Evolutionary conservation across 2,113 vertebrate species (phyloP).

Genomic region (Sapajus apella): DNA sequence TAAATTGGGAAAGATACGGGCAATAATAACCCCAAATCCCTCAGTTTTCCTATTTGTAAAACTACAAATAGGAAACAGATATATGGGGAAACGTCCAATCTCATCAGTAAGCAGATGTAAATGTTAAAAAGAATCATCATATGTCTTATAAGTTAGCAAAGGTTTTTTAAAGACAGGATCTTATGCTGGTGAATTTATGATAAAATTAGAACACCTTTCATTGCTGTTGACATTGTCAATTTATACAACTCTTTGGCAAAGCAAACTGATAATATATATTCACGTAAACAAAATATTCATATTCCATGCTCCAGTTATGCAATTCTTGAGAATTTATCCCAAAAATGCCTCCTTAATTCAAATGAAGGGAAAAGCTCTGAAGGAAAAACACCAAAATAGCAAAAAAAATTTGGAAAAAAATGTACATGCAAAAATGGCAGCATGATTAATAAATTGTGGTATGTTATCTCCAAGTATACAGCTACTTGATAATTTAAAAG

Average conservation of each 20-base stretch:
- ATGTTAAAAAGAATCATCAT: neutral
- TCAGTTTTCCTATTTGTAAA: neutral
- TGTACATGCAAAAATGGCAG: too few relatives aligned
- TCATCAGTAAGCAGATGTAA: neutral
- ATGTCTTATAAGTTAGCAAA: neutral
- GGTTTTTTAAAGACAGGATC: neutral
- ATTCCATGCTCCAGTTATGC: neutral
- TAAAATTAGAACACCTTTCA: neutral
- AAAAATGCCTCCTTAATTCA: neutral
- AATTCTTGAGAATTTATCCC: neutral
- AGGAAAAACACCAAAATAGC: constrained; percentile 10
- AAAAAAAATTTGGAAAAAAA: neutral
- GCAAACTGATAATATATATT: neutral
- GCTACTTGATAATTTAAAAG: neutral
- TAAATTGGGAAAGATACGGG: neutral
- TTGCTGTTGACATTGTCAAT: neutral
- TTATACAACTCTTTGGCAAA: neutral
- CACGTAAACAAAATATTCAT: neutral
- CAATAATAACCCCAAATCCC: neutral
- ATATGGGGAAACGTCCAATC: neutral
- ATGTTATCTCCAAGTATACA: neutral
- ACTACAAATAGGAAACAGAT: neutral
- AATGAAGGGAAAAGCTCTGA: neutral
- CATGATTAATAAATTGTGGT: neutral
- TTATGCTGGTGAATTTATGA: neutral